Conservation (phyloP, 2,888 invertebrate genomes). For the Ariolimax columbianus region DNA sequence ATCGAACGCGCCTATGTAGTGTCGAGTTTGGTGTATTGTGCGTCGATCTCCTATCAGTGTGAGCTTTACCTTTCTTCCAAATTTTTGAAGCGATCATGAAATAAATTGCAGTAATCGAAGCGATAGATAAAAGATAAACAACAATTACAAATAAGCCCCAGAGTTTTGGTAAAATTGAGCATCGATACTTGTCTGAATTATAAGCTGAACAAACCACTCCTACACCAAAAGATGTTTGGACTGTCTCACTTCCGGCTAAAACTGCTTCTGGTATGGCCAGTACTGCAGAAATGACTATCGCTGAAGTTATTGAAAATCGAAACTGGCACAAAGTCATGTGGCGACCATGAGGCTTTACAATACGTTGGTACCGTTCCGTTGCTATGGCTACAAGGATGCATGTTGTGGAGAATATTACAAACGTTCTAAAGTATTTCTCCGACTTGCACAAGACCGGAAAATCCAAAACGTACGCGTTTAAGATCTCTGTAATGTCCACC, state of each 20-base stretch:
- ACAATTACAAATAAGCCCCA: conserved; percentile 45
- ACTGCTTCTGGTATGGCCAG: conserved; percentile 52
- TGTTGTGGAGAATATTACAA: conserved; percentile 53
- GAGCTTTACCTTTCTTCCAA: conserved; percentile 53
- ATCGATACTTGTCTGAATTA: conserved; percentile 17
- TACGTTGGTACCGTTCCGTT: conserved; percentile 55
- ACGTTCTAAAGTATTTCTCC: conserved; percentile 50
- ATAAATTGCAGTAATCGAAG: conserved; percentile 47
- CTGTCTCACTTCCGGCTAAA: conserved; percentile 48
- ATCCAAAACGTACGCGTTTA: conserved; percentile 47
- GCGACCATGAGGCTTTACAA: conserved; percentile 52
- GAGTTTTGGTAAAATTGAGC: conserved; percentile 12
- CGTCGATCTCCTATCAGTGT: conserved; percentile 44
- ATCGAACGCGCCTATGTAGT: conserved; percentile 16
- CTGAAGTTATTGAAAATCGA: conserved; percentile 44
- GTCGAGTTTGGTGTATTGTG: conserved; percentile 26
- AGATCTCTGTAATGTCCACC: conserved; percentile 53
- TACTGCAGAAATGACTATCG: conserved; percentile 49
- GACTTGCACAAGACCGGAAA: conserved; percentile 51
- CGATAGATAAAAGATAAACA: conserved; percentile 51
- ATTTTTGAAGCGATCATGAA: conserved; percentile 50
- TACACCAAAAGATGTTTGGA: conserved; percentile 3
- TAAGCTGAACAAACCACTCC: conserved; percentile 29
- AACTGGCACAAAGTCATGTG: conserved; percentile 49
- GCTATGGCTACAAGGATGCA: conserved; percentile 58